These are phyloP conservation scores for Rynchops niger DNA, from an alignment of 2,113 vertebrate species.

Conservation along the genomic window DNA sequence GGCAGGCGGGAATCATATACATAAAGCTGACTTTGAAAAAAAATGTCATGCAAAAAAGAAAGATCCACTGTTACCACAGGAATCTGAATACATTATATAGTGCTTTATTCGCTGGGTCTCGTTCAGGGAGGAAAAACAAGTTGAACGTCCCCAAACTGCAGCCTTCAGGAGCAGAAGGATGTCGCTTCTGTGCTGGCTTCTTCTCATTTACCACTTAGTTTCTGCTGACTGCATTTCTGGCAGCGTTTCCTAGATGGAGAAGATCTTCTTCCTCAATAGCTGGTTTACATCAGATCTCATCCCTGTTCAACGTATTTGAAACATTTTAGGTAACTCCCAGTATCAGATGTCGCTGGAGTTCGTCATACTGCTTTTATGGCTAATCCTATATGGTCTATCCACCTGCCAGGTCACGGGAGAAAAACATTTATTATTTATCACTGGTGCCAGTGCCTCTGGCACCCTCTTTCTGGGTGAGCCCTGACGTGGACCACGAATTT, in stretches of 20 bases:
- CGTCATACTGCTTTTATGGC: neutral
- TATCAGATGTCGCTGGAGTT: neutral
- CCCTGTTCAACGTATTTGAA: neutral
- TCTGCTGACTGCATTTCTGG: neutral
- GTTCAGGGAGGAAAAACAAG: neutral
- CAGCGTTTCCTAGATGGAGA: neutral
- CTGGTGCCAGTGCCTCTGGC: neutral
- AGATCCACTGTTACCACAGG: slow-evolving; percentile 47
- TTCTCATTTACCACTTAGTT: neutral
- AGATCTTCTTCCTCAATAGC: neutral
- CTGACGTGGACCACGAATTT: rapidly evolving
- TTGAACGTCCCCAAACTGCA: neutral
- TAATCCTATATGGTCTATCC: neutral
- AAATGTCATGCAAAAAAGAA: slow-evolving; percentile 53
- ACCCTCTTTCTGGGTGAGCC: neutral
- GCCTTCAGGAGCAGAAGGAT: neutral
- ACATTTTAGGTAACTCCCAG: neutral
- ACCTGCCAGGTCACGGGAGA: rapidly evolving
- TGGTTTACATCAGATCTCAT: neutral
- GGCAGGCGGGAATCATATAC: slow-evolving; percentile 63
- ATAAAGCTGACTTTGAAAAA: slow-evolving; percentile 67
- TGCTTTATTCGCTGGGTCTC: slow-evolving; percentile 4
- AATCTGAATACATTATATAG: slow-evolving; percentile 29
- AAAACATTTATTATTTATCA: neutral
- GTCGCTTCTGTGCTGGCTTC: neutral